Evolutionary conservation across 2,113 vertebrate species (phyloP).

Genomic region (Corydoras maculifer): DNA sequence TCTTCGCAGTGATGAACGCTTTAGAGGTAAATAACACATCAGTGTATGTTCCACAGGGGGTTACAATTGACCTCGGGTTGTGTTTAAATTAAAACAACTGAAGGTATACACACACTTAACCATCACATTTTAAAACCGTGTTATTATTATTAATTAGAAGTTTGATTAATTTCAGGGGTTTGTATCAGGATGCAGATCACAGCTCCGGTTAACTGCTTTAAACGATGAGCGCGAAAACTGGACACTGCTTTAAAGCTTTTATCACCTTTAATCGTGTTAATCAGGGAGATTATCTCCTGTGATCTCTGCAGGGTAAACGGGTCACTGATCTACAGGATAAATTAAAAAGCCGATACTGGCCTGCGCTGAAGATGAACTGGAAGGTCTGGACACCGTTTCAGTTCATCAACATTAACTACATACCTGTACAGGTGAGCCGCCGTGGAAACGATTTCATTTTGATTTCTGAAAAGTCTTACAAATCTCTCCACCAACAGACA

Average conservation of each 20-base stretch:
- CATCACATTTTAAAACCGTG: too few species aligned
- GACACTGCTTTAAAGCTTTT: too few species aligned
- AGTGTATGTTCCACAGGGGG: too few species aligned
- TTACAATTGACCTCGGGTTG: background rate
- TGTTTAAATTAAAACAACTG: too few species aligned
- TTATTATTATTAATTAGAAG: too few species aligned
- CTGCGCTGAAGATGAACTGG: conserved; percentile 80
- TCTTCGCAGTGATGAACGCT: conserved; percentile 75
- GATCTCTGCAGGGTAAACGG: conserved; percentile 63
- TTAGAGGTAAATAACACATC: conserved; percentile 70
- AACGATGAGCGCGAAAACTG: too few species aligned
- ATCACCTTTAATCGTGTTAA: background rate
- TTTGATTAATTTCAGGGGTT: too few species aligned
- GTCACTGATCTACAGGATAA: conserved; percentile 57
- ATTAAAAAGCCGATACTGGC: conserved; percentile 69
- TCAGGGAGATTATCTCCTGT: background rate
- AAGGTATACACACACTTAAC: too few species aligned
- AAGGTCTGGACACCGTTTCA: conserved; percentile 81
- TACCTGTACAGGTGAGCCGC: conserved; percentile 72
- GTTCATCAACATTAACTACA: conserved; percentile 79
- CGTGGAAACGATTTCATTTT: background rate
- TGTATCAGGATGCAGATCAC: too few species aligned
- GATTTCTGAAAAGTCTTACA: too few species aligned
- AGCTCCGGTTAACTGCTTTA: too few species aligned
- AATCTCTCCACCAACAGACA: too few species aligned